Evolutionary conservation across 2,888 invertebrate species (phyloP), one percentile per base, ranked within the genome.

Genomic region (Acrocyrtus sp.): DNA sequence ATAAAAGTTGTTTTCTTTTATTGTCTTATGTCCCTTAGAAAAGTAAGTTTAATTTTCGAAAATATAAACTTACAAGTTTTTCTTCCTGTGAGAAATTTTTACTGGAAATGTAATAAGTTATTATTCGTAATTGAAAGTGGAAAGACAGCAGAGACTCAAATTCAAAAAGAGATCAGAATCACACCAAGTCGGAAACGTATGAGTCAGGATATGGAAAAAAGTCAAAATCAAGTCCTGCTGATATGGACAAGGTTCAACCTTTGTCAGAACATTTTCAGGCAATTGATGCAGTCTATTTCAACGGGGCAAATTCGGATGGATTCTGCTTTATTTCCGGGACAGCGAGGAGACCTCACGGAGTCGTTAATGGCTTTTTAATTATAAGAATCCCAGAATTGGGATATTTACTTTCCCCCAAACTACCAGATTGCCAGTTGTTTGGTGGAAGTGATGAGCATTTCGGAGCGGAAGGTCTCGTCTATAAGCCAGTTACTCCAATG

Each of bases 401-500:
- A 0, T 84, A 93, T 0, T 86, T 92, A 3, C 88, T 89, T 83
- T 88, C 90, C 62, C 88, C 89, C 68, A 88, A 89, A 78, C 83
- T 91, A 45, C 93, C 93, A 0, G 91, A 92, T 81, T 92, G 92
- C 12, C 85, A 88, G 3, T 82, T 91, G 47, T 89, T 89, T 76
- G 87, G 88, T 1, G 88, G 89, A 19, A 85, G 86, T 17, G 83
- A 85, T 4, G 86, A 88, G 21, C 85, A 86, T 75, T 92, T 88
- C 81, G 88, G 88, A 0, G 91, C 91, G 0, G 91, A 90, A 77
- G 93, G 93, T 0, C 86, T 93, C 45, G 85, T 85, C 45, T 87
- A 93, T 43, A 87, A 87, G 19, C 90, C 90, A 0, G 84, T 91
- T 0, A 87, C 88, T 68, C 89, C 92, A 1, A 93, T 94, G 93